A percentile compares a stretch with the other conserved stretches of the same genome.
Conservation (phyloP, 2,888 invertebrate genomes). For the Unio pictorum region DNA sequence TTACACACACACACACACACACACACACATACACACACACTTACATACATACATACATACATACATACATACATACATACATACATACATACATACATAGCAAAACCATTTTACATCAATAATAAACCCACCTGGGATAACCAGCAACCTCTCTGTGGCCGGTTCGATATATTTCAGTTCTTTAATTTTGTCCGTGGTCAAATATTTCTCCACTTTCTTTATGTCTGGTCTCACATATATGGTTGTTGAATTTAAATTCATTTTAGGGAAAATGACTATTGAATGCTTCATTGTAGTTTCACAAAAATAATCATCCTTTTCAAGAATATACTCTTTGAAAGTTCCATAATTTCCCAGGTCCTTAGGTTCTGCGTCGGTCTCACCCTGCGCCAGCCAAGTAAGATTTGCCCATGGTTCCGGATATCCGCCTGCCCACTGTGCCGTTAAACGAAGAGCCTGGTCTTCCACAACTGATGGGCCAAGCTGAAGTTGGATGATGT, state of each 20-base stretch:
- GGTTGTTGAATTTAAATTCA: slow-evolving; percentile 25
- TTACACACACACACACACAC: too few relatives aligned
- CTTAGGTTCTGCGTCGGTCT: slow-evolving; percentile 4
- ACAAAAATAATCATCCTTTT: slow-evolving; percentile 18
- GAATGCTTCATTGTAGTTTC: slow-evolving; percentile 22
- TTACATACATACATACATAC: background rate
- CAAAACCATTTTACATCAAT: background rate
- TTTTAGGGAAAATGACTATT: slow-evolving; percentile 29
- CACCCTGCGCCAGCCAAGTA: slow-evolving; percentile 27
- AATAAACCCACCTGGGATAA: slow-evolving; percentile 25
- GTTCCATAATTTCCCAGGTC: slow-evolving; percentile 24
- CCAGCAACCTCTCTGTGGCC: slow-evolving; percentile 19
- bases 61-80: background rate
- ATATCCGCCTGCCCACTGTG: slow-evolving; percentile 29
- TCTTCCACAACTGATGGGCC: slow-evolving; percentile 32
- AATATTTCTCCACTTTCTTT: slow-evolving; percentile 9
- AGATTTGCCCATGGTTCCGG: slow-evolving; percentile 34
- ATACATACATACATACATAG: background rate
- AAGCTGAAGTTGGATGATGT: slow-evolving; percentile 16
- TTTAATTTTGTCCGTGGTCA: slow-evolving; percentile 16
- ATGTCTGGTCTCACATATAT: slow-evolving; percentile 25
- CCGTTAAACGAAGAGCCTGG: slow-evolving; percentile 25
- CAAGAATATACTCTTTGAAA: slow-evolving; percentile 21
- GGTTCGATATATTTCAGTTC: slow-evolving; percentile 16
- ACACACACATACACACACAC: background rate